phyloP scores from a whole-genome alignment of 2,888 invertebrate genomes.

The Argyresthia albistria region DNA sequence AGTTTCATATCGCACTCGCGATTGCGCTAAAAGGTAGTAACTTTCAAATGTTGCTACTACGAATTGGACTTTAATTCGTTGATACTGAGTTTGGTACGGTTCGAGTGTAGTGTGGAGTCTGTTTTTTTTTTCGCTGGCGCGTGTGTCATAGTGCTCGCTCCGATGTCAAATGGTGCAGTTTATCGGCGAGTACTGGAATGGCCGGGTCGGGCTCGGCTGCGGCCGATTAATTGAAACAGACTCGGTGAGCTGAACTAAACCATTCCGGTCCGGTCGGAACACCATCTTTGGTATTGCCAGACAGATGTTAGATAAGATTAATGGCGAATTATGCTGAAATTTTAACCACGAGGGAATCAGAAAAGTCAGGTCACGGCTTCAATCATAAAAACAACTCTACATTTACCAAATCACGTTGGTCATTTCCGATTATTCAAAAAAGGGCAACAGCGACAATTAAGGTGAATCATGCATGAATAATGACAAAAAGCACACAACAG shows the following conservation, averaged over 20 bases:
- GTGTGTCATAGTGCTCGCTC: slow-evolving; percentile 9
- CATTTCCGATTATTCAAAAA: background rate
- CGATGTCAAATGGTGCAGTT: slow-evolving; percentile 13
- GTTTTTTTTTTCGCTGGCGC: background rate
- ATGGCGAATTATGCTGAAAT: background rate
- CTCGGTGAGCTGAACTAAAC: slow-evolving; percentile 17
- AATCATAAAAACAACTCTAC: too few relatives aligned
- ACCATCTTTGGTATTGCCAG: background rate
- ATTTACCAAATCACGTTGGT: too few relatives aligned
- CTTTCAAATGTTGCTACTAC: background rate
- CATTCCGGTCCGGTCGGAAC: slow-evolving; percentile 12
- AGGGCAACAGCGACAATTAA: too few relatives aligned
- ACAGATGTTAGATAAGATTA: too few relatives aligned
- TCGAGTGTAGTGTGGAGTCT: background rate
- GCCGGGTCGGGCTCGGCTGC: slow-evolving; percentile 15
- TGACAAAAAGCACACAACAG: background rate
- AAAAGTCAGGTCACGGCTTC: too few relatives aligned
- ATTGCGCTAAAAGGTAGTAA: background rate
- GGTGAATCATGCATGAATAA: too few relatives aligned
- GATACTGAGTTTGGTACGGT: background rate
- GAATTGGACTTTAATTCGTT: background rate
- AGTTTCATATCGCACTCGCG: slow-evolving; percentile 8
- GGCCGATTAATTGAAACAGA: slow-evolving; percentile 35
- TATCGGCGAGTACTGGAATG: slow-evolving; percentile 8
- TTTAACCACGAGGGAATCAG: background rate